Percentiles rank a stretch among this genome's conserved stretches.
These are phyloP conservation scores for Aphodius granarius DNA, from an alignment of 2,888 invertebrate genomes.

Conservation along the genomic window DNA sequence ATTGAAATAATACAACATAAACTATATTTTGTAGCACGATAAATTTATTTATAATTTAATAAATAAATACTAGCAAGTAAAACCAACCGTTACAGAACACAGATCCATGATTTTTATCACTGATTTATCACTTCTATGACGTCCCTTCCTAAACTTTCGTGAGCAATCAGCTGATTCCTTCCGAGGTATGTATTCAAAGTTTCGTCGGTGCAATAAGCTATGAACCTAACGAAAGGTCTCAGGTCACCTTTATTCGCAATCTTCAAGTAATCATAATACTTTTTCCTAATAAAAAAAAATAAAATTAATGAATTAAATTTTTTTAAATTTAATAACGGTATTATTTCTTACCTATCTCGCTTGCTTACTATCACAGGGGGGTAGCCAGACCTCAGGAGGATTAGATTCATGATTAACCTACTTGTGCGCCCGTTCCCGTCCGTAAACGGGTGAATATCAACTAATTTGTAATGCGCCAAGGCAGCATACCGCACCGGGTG, in stretches of 20 bases:
- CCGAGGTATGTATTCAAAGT: constrained; percentile 81
- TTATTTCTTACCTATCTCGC: constrained; percentile 68
- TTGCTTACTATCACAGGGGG: constrained; percentile 95
- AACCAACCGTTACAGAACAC: constrained; percentile 7
- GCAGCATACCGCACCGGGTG: constrained; percentile 95
- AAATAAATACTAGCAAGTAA: constrained; percentile 16
- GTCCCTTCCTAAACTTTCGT: constrained; percentile 22
- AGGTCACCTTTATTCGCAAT: constrained; percentile 94
- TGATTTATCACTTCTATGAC: constrained; percentile 30
- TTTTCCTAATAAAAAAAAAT: constrained; percentile 56
- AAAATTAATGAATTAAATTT: constrained; percentile 13
- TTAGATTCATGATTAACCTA: constrained; percentile 91
- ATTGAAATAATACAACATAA: background rate
- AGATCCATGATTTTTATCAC: constrained; percentile 4
- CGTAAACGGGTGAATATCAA: constrained; percentile 95
- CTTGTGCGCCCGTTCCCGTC: constrained; percentile 98
- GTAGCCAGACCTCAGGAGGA: constrained; percentile 93
- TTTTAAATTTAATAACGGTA: background rate
- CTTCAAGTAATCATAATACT: constrained; percentile 87
- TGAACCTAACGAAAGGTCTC: constrained; percentile 93
- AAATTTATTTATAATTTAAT: background rate
- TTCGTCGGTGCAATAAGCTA: constrained; percentile 89
- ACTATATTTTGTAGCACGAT: background rate
- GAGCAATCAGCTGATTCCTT: constrained; percentile 19
- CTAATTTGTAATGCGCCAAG: constrained; percentile 94